Conservation (phyloP, 2,113 vertebrate species). For the Quiscalus mexicanus region DNA sequence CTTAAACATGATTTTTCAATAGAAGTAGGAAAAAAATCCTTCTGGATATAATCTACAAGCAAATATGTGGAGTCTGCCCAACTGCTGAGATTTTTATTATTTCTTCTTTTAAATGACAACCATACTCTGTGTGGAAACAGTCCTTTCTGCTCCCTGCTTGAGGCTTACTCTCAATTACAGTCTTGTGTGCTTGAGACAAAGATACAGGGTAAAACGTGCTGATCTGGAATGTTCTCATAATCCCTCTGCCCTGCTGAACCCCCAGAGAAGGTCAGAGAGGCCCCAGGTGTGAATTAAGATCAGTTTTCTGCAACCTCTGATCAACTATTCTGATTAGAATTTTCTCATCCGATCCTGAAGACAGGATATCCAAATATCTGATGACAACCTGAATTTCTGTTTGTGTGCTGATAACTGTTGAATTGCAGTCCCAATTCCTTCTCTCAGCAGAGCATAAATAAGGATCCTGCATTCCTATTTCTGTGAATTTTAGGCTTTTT, state of each 20-base stretch:
- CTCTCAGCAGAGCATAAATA: neutral
- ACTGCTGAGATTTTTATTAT: neutral
- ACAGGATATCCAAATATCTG: neutral
- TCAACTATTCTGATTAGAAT: neutral
- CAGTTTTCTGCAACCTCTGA: neutral
- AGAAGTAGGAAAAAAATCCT: neutral
- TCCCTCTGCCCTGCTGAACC: neutral
- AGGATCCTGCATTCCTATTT: neutral
- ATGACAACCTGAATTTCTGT: neutral
- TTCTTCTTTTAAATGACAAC: neutral
- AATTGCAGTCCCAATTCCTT: neutral
- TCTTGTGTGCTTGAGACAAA: neutral
- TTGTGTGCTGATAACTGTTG: neutral
- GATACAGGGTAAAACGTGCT: neutral
- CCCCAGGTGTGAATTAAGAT: neutral
- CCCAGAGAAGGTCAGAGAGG: neutral
- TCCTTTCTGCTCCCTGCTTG: neutral
- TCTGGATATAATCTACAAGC: neutral
- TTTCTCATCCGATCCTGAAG: neutral
- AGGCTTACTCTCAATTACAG: neutral
- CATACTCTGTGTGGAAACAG: neutral
- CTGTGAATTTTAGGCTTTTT: neutral
- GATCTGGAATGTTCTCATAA: neutral
- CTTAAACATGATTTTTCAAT: neutral
- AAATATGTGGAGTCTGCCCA: neutral